Evolutionary conservation across 2,113 vertebrate genomes (phyloP).

Genomic region (Oenanthe melanoleuca): DNA sequence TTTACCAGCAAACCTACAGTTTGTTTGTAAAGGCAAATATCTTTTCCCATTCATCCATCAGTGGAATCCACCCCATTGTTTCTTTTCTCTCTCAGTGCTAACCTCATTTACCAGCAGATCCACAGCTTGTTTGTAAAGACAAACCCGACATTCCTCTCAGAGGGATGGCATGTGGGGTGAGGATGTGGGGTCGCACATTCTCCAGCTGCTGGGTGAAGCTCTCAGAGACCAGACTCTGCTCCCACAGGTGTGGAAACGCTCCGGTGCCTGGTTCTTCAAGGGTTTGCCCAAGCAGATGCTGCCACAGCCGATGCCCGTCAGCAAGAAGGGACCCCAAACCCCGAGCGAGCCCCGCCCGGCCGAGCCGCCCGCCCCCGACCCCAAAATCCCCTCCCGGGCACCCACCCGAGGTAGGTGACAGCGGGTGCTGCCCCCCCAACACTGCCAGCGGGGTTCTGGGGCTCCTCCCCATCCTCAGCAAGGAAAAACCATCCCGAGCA

Average conservation of each 20-base stretch:
- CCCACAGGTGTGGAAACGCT: slow-evolving; percentile 89
- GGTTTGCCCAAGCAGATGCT: slow-evolving; percentile 87
- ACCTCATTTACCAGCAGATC: no score
- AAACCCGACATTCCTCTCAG: no score
- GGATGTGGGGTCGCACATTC: no score
- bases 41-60: no score
- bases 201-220: fast-evolving
- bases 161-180: no score
- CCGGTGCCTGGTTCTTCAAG: slow-evolving; percentile 96
- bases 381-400: slow-evolving; percentile 37
- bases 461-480: fast-evolving
- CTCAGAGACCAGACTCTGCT: no score
- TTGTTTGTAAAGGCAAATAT: no score
- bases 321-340: slow-evolving; percentile 64
- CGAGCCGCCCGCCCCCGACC: slow-evolving; percentile 44
- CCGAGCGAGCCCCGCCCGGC: neutral
- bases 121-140: no score
- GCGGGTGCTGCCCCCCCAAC: neutral
- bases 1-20: no score
- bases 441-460: fast-evolving
- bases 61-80: no score
- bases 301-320: slow-evolving; percentile 83
- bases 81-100: no score
- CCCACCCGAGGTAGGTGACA: slow-evolving; percentile 68
- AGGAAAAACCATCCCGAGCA: neutral